A percentile compares a stretch with the other conserved stretches of the same genome.
Evolutionary conservation across 2,797 vertebrate species (phyloP).

Genomic region (Coluber constrictor): DNA sequence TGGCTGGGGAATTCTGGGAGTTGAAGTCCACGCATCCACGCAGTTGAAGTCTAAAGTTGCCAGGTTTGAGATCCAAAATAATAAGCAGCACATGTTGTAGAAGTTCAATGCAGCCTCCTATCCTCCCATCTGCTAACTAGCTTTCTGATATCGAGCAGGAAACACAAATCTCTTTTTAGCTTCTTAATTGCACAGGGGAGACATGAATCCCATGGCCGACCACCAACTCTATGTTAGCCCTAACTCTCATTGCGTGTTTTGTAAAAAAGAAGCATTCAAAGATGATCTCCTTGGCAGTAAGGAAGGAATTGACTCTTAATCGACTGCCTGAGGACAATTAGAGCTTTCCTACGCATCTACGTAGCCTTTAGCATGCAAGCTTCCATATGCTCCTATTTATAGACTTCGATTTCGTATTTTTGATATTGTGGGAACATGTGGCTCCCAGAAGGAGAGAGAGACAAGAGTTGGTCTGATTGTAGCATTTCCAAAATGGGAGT

Average conservation of each 20-base stretch:
- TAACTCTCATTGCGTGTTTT: background rate
- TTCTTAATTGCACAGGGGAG: conserved; percentile 7
- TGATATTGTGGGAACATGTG: background rate
- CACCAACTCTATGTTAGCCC: background rate
- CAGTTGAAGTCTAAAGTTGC: background rate
- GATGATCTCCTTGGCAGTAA: background rate
- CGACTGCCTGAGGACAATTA: background rate
- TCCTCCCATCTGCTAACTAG: background rate
- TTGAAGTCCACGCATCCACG: background rate
- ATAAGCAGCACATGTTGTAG: background rate
- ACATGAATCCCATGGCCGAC: background rate
- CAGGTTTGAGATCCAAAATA: background rate
- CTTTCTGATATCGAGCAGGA: background rate
- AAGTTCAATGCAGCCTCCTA: background rate
- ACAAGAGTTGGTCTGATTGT: background rate
- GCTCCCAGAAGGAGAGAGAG: background rate
- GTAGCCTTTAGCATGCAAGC: background rate
- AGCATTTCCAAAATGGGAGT: background rate
- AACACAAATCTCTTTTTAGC: background rate
- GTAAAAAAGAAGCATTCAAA: background rate
- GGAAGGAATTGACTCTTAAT: background rate
- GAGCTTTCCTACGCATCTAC: background rate
- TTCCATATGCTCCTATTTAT: background rate
- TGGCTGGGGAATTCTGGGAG: background rate
- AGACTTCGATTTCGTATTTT: background rate